Evolutionary conservation across 2,113 vertebrate genomes (phyloP).

Genomic region (Microcebus murinus): DNA sequence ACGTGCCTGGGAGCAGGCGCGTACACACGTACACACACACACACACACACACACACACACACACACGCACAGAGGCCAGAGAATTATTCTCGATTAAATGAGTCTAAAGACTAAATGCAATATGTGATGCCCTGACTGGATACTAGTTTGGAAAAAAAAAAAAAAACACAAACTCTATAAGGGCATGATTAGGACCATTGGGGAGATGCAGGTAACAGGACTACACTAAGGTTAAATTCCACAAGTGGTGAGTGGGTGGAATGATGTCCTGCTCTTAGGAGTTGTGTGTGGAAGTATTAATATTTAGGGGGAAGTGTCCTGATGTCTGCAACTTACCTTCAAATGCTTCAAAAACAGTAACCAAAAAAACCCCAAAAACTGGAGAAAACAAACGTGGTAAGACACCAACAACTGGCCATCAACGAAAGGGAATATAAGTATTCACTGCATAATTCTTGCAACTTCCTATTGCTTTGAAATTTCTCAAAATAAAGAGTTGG

Average conservation of each 20-base stretch:
- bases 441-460: accelerated
- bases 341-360: background rate
- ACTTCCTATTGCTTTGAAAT: accelerated
- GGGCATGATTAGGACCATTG: background rate
- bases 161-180: background rate
- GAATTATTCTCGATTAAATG: background rate
- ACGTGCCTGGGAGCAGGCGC: too few relatives aligned
- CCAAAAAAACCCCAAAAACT: background rate
- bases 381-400: background rate
- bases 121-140: background rate
- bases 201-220: background rate
- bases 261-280: background rate
- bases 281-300: accelerated
- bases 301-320: background rate
- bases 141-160: background rate
- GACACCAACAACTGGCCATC: background rate
- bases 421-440: background rate
- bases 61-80: background rate
- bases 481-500: background rate
- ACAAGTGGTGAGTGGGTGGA: background rate
- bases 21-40: background rate
- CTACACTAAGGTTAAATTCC: accelerated
- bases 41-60: background rate
- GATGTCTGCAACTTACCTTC: background rate
- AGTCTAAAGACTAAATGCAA: background rate